phyloP scores from a whole-genome alignment of 1,140 invertebrate species.

The Daktulosphaira vitifoliae region DNA sequence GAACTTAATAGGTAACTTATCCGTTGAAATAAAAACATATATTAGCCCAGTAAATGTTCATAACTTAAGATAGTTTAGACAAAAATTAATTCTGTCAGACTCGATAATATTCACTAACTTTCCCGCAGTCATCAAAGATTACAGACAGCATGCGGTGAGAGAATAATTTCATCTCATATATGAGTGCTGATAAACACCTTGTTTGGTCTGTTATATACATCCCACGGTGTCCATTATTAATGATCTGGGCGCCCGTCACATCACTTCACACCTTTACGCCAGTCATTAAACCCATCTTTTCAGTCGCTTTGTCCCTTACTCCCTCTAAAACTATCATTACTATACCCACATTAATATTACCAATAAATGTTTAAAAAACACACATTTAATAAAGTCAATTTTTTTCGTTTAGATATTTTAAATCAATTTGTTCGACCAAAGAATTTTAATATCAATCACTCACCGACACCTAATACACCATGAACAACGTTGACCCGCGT shows the following conservation, averaged over 20 bases:
- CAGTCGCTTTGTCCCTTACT: neutral
- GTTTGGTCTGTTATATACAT: constrained; percentile 22
- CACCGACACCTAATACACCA: neutral
- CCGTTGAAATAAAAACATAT: too few relatives aligned
- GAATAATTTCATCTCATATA: too few relatives aligned
- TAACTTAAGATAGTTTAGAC: too few relatives aligned
- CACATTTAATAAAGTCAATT: neutral
- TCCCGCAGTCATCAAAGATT: too few relatives aligned
- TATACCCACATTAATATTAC: too few relatives aligned
- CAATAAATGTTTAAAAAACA: too few relatives aligned
- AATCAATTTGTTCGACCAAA: constrained; percentile 28
- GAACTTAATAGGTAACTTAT: too few relatives aligned
- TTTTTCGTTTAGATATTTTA: neutral
- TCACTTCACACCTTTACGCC: neutral
- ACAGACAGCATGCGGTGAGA: too few relatives aligned
- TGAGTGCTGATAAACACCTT: constrained; percentile 16
- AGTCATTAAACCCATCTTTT: constrained; percentile 28
- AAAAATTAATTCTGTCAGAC: too few relatives aligned
- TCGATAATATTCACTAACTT: too few relatives aligned
- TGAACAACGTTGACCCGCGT: constrained; percentile 5
- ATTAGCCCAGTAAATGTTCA: too few relatives aligned
- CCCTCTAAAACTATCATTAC: too few relatives aligned
- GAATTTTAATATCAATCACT: constrained; percentile 15
- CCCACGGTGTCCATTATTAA: constrained; percentile 33
- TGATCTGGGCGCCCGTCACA: constrained; percentile 15